Evolutionary conservation across 2,113 vertebrate genomes (phyloP), one percentile per base, ranked within the genome.

Genomic region (Oryctolagus cuniculus): DNA sequence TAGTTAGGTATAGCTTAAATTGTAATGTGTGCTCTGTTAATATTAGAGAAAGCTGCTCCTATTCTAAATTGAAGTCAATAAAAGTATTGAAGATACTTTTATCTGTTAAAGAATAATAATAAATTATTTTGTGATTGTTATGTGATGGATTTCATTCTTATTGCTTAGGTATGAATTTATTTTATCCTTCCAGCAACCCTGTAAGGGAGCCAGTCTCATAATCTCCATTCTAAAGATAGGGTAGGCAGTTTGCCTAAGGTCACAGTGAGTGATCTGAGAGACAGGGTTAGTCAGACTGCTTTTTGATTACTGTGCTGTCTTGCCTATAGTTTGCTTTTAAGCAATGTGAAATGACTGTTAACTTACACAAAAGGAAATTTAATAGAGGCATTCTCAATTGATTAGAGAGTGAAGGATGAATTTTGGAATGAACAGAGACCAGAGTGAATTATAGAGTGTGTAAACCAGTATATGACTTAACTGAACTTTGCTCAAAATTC

Each of bases 1-100:
- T 66, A 83, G n/a, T 91, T 81, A 95, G 6, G 34, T 81, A 72
- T 8, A 89, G 25, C 69, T 94, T 92, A 91, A 91, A 70, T 72
- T 78, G 3, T 88, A 78, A 70, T 84, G 24, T 74, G 17, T 89
- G 9, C 80, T 79, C 22, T 72, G n/a, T 93, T 91, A 85, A 88
- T 89, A 86, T 74, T 79, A 38, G 25, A 85, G 29, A 66, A 80
- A 24, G 34, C 53, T 89, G 15, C 89, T 89, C 38, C 81, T 91
- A 58, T 67, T 94, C 82, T 53, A 86, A 74, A 85, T 85, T 53
- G 74, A 89, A 89, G 34, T 64, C 81, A 84, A 49, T 75, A 55
- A 64, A 88, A 75, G 15, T 84, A n/a, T 69, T 94, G 19, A 66
- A 72, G 58, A 21, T 3, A 84, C 17, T 90, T 93, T 91, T 67